phyloP scores from a whole-genome alignment of 1,140 invertebrate species.

The Hermetia illucens region DNA sequence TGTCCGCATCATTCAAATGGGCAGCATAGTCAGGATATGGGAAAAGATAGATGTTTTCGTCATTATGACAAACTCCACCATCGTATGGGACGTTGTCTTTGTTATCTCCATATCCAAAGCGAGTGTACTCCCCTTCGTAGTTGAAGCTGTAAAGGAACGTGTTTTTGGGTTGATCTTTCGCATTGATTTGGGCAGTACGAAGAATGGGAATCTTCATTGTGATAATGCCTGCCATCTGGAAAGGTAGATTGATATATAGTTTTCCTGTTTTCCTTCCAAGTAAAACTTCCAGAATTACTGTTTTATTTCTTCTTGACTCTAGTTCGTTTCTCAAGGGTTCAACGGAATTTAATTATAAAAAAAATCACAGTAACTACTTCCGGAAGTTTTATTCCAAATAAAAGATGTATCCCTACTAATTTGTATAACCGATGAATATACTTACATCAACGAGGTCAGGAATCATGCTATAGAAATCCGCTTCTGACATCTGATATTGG shows the following conservation, averaged over 20 bases:
- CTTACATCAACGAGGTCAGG: background rate
- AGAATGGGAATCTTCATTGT: background rate
- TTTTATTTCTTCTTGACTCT: too few relatives aligned
- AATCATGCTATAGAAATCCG: background rate
- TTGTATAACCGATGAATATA: too few relatives aligned
- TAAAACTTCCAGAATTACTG: too few relatives aligned
- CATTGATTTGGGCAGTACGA: background rate
- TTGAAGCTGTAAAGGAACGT: background rate
- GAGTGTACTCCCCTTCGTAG: slow-evolving; percentile 1
- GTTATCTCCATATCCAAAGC: background rate
- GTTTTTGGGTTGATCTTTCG: background rate
- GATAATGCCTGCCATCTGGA: background rate
- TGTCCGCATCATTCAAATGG: background rate
- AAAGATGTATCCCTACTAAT: too few relatives aligned
- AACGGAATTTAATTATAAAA: too few relatives aligned
- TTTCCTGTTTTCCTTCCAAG: background rate
- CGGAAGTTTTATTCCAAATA: too few relatives aligned
- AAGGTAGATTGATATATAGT: background rate
- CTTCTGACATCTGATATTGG: background rate
- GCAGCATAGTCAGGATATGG: background rate
- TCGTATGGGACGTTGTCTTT: background rate
- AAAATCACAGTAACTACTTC: too few relatives aligned
- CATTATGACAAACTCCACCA: background rate
- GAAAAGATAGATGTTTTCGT: background rate
- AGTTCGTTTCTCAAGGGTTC: too few relatives aligned